phyloP scores from a whole-genome alignment of 2,888 invertebrate genomes.

The Spialia ferax region DNA sequence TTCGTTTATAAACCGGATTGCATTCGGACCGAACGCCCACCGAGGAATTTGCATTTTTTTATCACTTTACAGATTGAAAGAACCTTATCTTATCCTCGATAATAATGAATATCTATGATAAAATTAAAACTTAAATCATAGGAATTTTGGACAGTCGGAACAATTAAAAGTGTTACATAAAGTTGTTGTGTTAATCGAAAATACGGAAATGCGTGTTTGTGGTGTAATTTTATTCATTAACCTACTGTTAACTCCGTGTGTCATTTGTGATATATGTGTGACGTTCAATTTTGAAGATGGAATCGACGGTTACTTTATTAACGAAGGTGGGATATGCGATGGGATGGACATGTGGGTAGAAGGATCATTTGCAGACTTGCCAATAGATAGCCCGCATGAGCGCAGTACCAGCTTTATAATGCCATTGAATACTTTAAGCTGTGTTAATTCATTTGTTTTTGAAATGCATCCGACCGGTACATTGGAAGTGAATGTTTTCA shows the following conservation, averaged over 20 bases:
- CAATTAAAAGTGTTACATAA: conserved; percentile 46
- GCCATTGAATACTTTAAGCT: conserved; percentile 47
- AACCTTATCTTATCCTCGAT: conserved; percentile 52
- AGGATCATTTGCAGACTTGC: conserved; percentile 49
- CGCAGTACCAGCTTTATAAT: conserved; percentile 54
- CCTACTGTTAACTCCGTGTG: conserved; percentile 45
- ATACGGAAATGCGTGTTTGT: conserved; percentile 40
- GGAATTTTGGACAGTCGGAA: conserved; percentile 47
- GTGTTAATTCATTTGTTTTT: conserved; percentile 52
- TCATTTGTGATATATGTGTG: conserved; percentile 56
- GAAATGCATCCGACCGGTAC: conserved; percentile 54
- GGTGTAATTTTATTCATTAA: conserved; percentile 24
- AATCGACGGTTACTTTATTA: conserved; percentile 53
- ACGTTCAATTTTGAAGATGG: conserved; percentile 59
- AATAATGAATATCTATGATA: conserved; percentile 50
- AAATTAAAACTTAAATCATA: conserved; percentile 45
- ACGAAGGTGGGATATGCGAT: conserved; percentile 49
- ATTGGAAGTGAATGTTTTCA: conserved; percentile 59
- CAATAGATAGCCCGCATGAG: conserved; percentile 49
- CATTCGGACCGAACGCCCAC: neutral
- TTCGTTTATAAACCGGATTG: neutral
- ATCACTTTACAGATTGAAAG: conserved; percentile 43
- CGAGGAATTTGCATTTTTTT: conserved; percentile 28
- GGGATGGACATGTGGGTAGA: conserved; percentile 52
- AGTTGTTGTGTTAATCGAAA: conserved; percentile 26